A percentile compares a stretch with the other conserved stretches of the same genome.
phyloP scores from a whole-genome alignment of 2,797 vertebrate species.

The Margarornis squamiger region DNA sequence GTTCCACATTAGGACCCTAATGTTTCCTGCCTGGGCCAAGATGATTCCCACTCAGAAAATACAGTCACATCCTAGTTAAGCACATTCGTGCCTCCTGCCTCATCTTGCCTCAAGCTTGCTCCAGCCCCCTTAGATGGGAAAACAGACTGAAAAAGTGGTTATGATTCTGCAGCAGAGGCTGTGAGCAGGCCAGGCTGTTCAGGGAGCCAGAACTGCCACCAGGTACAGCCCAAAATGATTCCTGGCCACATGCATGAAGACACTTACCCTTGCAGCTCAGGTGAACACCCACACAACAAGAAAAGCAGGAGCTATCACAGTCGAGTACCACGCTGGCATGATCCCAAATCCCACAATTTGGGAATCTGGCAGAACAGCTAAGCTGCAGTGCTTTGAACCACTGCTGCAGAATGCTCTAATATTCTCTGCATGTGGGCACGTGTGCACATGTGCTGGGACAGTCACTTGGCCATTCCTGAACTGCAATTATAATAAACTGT shows the following conservation, averaged over 20 bases:
- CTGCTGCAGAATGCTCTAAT: not conserved
- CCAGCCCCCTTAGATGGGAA: not conserved
- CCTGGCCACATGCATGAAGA: not conserved
- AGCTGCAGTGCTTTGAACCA: not conserved
- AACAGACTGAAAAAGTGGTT: not conserved
- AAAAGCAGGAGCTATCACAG: not conserved
- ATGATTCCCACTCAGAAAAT: not conserved
- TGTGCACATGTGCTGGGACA: not conserved
- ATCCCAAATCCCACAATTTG: not conserved
- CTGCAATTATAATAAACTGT: not conserved
- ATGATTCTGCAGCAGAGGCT: not conserved
- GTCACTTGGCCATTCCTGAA: not conserved
- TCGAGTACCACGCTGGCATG: accelerated
- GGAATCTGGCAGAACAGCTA: not conserved
- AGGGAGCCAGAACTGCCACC: not conserved
- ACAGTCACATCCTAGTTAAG: not conserved
- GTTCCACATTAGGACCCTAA: not conserved
- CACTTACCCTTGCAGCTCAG: not conserved
- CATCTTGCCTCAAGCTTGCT: not conserved
- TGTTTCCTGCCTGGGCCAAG: not conserved
- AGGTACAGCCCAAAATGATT: not conserved
- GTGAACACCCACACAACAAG: not conserved
- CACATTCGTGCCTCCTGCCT: not conserved
- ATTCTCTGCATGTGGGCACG: not conserved
- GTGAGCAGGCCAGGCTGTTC: not conserved